These are phyloP conservation scores for Thaumetopoea pityocampa DNA, from an alignment of 1,140 invertebrate species.

Conservation along the genomic window DNA sequence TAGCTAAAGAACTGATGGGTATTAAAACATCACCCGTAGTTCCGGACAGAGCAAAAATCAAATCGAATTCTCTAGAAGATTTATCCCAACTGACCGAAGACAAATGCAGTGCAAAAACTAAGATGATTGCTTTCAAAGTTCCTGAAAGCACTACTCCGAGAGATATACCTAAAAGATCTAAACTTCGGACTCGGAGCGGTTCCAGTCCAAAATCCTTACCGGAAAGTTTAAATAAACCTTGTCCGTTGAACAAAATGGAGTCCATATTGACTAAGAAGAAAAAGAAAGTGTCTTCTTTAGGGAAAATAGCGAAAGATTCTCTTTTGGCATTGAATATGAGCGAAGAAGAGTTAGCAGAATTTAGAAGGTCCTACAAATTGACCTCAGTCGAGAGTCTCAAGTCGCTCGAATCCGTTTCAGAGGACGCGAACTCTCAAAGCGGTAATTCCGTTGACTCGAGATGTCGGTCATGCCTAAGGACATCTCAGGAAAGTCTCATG, in stretches of 20 bases:
- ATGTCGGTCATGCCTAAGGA: slow-evolving; percentile 56
- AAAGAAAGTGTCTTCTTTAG: slow-evolving; percentile 61
- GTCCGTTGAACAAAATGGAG: slow-evolving; percentile 57
- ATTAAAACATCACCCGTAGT: slow-evolving; percentile 45
- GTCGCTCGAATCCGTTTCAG: slow-evolving; percentile 67
- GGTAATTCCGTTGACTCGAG: slow-evolving; percentile 62
- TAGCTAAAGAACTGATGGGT: slow-evolving; percentile 42
- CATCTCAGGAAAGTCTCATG: slow-evolving; percentile 68
- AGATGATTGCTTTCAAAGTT: slow-evolving; percentile 61
- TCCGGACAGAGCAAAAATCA: slow-evolving; percentile 56
- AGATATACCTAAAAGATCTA: slow-evolving; percentile 52
- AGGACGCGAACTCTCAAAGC: slow-evolving; percentile 64
- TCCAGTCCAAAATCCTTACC: slow-evolving; percentile 69
- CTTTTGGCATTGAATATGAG: slow-evolving; percentile 67
- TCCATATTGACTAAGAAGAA: slow-evolving; percentile 52
- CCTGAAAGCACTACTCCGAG: slow-evolving; percentile 53
- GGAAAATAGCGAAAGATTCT: slow-evolving; percentile 67
- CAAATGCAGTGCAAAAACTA: slow-evolving; percentile 46
- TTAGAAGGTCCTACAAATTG: slow-evolving; percentile 57
- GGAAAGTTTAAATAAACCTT: slow-evolving; percentile 59
- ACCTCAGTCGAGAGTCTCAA: slow-evolving; percentile 63
- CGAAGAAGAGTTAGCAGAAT: slow-evolving; percentile 66
- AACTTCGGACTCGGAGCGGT: slow-evolving; percentile 49
- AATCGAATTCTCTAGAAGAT: slow-evolving; percentile 61
- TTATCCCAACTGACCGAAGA: slow-evolving; percentile 36